Base-by-base conservation (phyloP, 2,113 vertebrate species). In the Xiphophorus maculatus region DNA sequence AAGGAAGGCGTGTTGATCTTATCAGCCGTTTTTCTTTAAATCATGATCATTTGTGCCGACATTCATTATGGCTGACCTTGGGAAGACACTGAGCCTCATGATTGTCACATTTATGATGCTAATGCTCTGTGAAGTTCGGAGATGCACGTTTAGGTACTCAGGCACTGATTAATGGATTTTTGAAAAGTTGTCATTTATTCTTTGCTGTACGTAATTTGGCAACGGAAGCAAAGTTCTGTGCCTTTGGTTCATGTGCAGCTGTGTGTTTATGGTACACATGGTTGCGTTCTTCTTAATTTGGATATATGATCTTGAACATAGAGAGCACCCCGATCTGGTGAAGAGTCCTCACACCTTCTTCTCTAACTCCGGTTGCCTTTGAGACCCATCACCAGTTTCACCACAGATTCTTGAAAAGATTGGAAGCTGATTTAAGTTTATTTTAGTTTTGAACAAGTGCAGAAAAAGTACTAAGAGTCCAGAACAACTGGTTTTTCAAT, bases 251-350 rank as follows among this genome's bases (percentile, higher is more conserved):
- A 1, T 60, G 22, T 62, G 28, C 73, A 60, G 15, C 13, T n/a
- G 19, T 54, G 22, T 15, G 9, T 27, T 69, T 51, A 60, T 19
- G 73, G 42, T 67, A 30, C 62, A 66, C 76, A 42, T 44, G 30
- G 76, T 66, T 63, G 74, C 80, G 77, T 84, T 84, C 80, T 74
- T 69, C 61, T 73, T 27, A 13, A 67, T 54, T 51, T 37, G 35
- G 75, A 74, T 79, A 66, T 89, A 90, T 91, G 90, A 84, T 75
- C 79, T 84, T 85, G 66, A 86, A 77, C 89, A 15, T 74, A 40
- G 51, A 71, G 51, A 71, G 28, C 80, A 27, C 69, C 76, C 28
- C 76, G 69, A 74, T 80, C 19, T 73, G 33, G 22, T n/a, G 37
- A 64, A 48, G 33, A 77, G 65, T 19, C 73, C 14, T 63, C 66